Conservation (phyloP, 2,888 invertebrate species). For the Drosophila picticornis region DNA sequence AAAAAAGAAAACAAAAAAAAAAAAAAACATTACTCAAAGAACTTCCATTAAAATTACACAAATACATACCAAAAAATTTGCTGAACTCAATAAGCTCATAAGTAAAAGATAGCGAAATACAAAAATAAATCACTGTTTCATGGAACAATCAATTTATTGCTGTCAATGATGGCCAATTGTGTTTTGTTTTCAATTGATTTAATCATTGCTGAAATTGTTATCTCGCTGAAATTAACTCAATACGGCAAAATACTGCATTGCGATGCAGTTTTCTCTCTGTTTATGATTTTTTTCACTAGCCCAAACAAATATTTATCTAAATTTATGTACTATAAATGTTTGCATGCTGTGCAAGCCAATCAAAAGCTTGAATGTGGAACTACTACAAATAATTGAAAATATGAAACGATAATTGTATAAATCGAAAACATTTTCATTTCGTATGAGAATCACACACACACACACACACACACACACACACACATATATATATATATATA, state of each 20-base stretch:
- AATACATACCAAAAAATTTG: slow-evolving; percentile 63
- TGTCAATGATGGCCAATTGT: neutral
- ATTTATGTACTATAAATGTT: slow-evolving; percentile 21
- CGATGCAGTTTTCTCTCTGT: slow-evolving; percentile 20
- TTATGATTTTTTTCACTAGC: slow-evolving; percentile 19
- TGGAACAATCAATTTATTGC: slow-evolving; percentile 5
- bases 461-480: neutral
- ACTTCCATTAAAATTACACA: slow-evolving; percentile 61
- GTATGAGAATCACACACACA: slow-evolving; percentile 2
- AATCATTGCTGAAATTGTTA: neutral
- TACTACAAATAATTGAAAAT: slow-evolving; percentile 5
- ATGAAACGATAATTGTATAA: slow-evolving; percentile 41
- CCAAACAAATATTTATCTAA: slow-evolving; percentile 40
- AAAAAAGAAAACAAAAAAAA: slow-evolving; percentile 1
- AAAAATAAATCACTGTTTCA: slow-evolving; percentile 14
- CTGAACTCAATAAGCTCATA: slow-evolving; percentile 52
- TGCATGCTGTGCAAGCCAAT: slow-evolving; percentile 23
- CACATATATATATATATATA: slow-evolving; percentile 9
- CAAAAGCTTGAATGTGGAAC: slow-evolving; percentile 5
- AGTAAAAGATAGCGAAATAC: neutral
- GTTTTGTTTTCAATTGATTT: neutral
- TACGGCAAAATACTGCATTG: neutral
- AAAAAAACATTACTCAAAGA: neutral
- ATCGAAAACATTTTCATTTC: slow-evolving; percentile 8
- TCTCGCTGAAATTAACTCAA: neutral